Conservation (phyloP, 2,797 vertebrate genomes). For the Phalloptychus januarius region DNA sequence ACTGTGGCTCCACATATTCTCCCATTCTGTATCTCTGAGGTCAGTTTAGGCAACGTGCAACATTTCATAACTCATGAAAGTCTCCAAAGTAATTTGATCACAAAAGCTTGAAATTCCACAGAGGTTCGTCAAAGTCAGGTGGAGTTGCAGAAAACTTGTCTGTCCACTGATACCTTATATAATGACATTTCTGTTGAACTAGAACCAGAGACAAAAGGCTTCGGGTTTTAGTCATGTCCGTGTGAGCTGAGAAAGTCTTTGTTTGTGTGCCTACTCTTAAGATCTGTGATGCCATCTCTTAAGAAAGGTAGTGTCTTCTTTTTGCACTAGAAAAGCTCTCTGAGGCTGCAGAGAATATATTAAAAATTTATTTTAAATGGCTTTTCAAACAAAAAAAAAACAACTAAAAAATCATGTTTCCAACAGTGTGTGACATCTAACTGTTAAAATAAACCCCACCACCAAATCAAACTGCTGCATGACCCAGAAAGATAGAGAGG, state of each 20-base stretch:
- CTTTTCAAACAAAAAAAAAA: neutral
- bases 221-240: constrained; percentile 28
- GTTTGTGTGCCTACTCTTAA: constrained; percentile 19
- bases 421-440: constrained; percentile 10
- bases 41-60: constrained; percentile 28
- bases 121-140: constrained; percentile 49
- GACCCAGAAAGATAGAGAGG: constrained; percentile 10
- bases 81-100: constrained; percentile 36
- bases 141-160: constrained; percentile 45
- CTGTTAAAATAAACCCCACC: constrained; percentile 9
- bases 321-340: neutral
- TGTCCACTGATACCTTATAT: constrained; percentile 37
- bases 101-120: constrained; percentile 63
- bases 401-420: neutral
- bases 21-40: constrained; percentile 5
- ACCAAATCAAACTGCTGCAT: constrained; percentile 10
- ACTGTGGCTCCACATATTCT: neutral
- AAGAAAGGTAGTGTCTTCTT: constrained; percentile 7
- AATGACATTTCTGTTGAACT: constrained; percentile 49
- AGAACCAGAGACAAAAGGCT: constrained; percentile 45
- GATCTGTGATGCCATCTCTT: constrained; percentile 29
- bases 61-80: constrained; percentile 42
- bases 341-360: neutral
- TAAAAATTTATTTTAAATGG: neutral
- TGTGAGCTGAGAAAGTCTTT: constrained; percentile 26